A percentile compares a stretch with the other conserved stretches of the same genome.
These are phyloP conservation scores for Apamea anceps DNA, from an alignment of 2,888 invertebrate genomes.

Conservation along the genomic window DNA sequence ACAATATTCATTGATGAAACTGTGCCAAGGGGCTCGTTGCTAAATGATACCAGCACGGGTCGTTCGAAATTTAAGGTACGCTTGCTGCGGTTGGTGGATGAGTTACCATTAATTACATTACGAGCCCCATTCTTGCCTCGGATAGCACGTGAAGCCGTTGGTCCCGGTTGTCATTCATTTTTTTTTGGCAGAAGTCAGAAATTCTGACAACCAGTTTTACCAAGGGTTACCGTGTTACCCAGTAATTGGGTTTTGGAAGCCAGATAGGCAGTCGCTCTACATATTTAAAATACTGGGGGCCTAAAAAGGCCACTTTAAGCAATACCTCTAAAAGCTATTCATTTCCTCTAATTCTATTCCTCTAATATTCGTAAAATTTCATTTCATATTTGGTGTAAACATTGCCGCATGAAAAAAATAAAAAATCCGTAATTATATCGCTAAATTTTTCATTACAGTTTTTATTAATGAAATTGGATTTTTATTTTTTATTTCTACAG, in stretches of 20 bases:
- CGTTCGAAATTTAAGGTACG: not conserved
- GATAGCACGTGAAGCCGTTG: not conserved
- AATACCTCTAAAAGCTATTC: too few species aligned
- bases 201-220: not conserved
- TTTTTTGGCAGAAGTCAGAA: not conserved
- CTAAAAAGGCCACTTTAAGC: too few species aligned
- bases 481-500: too few species aligned
- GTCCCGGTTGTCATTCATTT: not conserved
- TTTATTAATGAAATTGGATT: too few species aligned
- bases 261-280: too few species aligned
- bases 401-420: too few species aligned
- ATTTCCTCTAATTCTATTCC: too few species aligned
- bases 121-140: not conserved
- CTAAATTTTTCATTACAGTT: too few species aligned
- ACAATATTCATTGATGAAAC: slow-evolving; percentile 20
- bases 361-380: too few species aligned
- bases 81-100: not conserved
- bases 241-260: not conserved
- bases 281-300: too few species aligned
- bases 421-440: too few species aligned
- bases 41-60: not conserved
- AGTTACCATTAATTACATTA: not conserved
- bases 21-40: not conserved
- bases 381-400: too few species aligned
- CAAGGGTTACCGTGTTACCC: not conserved